A percentile compares a stretch with the other conserved stretches of the same genome.
These are phyloP conservation scores for Timandra comae DNA, from an alignment of 2,888 invertebrate species.

Conservation along the genomic window DNA sequence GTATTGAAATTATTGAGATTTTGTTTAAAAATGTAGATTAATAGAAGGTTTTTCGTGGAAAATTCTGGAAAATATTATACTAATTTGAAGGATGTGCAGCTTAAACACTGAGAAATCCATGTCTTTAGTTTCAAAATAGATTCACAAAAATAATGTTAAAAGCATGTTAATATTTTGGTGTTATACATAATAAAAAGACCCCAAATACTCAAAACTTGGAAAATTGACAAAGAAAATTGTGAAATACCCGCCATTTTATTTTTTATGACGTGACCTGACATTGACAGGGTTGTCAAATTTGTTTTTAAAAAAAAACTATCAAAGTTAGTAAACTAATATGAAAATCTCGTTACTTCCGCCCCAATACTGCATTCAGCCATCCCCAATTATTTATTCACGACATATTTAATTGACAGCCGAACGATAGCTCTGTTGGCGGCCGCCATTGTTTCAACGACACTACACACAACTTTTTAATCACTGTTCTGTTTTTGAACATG, in stretches of 20 bases:
- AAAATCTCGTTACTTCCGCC: neutral
- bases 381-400: conserved; percentile 56
- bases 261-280: neutral
- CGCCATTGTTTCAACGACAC: conserved; percentile 37
- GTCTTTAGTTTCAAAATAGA: no score
- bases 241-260: no score
- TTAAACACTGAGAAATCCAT: neutral
- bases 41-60: neutral
- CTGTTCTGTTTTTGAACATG: no score
- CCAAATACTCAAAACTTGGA: no score
- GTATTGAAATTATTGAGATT: no score
- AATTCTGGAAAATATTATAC: neutral
- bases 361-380: conserved; percentile 20
- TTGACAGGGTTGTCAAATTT: neutral
- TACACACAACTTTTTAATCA: conserved; percentile 27
- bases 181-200: no score
- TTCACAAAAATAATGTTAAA: neutral
- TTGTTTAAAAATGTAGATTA: no score
- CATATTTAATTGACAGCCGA: conserved; percentile 44
- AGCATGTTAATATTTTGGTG: no score
- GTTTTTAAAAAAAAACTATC: neutral
- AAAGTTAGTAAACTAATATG: conserved; percentile 4
- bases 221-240: no score
- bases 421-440: conserved; percentile 20
- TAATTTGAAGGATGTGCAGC: neutral